Percentiles rank a stretch among this genome's conserved stretches.
Evolutionary conservation across 2,797 vertebrate genomes (phyloP).

Genomic region (Gymnodraco acuticeps): DNA sequence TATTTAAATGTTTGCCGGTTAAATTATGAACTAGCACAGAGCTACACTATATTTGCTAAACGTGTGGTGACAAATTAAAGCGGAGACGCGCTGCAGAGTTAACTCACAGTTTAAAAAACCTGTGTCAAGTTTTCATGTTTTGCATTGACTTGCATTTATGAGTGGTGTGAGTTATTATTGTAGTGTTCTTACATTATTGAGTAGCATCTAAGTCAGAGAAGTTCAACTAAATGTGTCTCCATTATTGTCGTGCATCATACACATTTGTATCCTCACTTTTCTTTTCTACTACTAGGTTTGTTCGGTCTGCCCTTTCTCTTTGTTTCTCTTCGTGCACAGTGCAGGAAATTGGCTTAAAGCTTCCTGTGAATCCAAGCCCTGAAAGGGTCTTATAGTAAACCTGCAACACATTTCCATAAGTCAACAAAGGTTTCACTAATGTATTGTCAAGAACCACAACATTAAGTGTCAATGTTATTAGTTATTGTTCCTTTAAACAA

Average conservation of each 20-base stretch:
- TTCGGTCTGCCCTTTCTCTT: conserved; percentile 9
- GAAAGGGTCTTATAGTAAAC: neutral
- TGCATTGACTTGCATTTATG: neutral
- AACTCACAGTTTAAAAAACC: neutral
- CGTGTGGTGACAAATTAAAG: neutral
- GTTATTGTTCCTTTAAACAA: neutral
- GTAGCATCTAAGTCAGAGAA: neutral
- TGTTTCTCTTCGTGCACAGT: conserved; percentile 15
- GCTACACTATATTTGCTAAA: neutral
- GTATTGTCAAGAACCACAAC: neutral
- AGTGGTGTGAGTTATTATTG: neutral
- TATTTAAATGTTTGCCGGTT: too few relatives aligned
- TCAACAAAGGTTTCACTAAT: neutral
- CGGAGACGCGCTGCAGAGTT: neutral
- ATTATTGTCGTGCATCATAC: neutral
- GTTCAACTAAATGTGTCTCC: neutral
- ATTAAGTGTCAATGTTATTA: neutral
- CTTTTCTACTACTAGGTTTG: neutral
- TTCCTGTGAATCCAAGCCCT: conserved; percentile 37
- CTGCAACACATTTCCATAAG: neutral
- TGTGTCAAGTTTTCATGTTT: neutral
- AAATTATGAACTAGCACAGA: neutral
- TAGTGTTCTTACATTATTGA: too few relatives aligned
- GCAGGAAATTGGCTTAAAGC: conserved; percentile 42
- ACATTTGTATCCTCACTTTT: neutral